phyloP scores from a whole-genome alignment of 2,888 invertebrate genomes.

The Aporophyla nigra region DNA sequence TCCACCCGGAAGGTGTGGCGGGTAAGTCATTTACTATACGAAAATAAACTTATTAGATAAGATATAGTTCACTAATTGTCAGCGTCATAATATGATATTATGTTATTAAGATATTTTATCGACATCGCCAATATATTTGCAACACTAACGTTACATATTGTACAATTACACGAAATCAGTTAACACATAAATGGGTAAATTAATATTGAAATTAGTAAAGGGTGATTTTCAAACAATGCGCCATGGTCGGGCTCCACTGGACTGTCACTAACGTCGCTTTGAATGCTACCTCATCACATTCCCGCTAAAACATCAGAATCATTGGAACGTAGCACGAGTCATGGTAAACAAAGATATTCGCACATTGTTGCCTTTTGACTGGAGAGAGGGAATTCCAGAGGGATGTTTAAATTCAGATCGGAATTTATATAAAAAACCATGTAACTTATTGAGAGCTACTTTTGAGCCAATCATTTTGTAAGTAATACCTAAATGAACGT shows the following conservation, averaged over 20 bases:
- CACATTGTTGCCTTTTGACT: constrained; percentile 23
- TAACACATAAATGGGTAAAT: constrained; percentile 24
- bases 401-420: background rate
- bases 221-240: constrained; percentile 20
- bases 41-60: too few species aligned
- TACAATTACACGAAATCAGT: constrained; percentile 11
- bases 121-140: background rate
- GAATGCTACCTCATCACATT: constrained; percentile 23
- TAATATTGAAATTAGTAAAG: constrained; percentile 40
- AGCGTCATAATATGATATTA: background rate
- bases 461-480: background rate
- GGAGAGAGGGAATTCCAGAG: background rate
- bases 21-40: too few species aligned
- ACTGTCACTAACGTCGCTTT: constrained; percentile 46
- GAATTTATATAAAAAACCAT: constrained; percentile 1
- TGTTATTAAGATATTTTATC: background rate
- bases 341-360: constrained; percentile 30
- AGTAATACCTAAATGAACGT: background rate
- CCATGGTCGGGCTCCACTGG: constrained; percentile 7
- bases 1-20: too few species aligned
- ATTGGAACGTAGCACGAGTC: constrained; percentile 28
- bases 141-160: background rate
- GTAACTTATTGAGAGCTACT: background rate
- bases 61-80: too few species aligned
- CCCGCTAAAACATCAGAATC: constrained; percentile 21